Evolutionary conservation across 2,888 invertebrate species (phyloP).

Genomic region (Endotricha flammealis): DNA sequence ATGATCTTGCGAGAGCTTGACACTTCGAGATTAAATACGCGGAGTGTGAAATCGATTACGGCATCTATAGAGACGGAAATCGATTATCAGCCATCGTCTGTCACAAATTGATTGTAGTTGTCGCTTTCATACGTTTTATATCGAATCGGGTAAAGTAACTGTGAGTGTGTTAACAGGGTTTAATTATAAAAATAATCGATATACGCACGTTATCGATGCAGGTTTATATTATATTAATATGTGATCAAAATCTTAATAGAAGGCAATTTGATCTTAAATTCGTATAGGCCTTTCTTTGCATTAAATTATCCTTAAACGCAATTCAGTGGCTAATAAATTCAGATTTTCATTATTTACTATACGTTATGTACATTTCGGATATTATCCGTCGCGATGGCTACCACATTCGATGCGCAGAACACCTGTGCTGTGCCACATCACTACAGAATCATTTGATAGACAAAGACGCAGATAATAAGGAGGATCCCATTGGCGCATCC

Average conservation of each 20-base stretch:
- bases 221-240: too few relatives aligned
- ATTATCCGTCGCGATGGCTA: slow-evolving; percentile 17
- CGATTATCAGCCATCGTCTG: slow-evolving; percentile 64
- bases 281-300: too few relatives aligned
- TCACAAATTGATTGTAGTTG: slow-evolving; percentile 70
- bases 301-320: too few relatives aligned
- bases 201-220: too few relatives aligned
- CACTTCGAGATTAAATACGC: slow-evolving; percentile 41
- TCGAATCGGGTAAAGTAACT: slow-evolving; percentile 10
- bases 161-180: slow-evolving; percentile 8
- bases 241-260: too few relatives aligned
- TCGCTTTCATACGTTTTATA: slow-evolving; percentile 52
- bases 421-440: slow-evolving; percentile 39
- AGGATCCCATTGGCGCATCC: slow-evolving; percentile 80
- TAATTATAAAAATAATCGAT: too few relatives aligned
- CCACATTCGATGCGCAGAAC: slow-evolving; percentile 27
- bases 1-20: slow-evolving; percentile 20
- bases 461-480: slow-evolving; percentile 76
- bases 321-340: too few relatives aligned
- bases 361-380: neutral
- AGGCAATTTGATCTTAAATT: too few relatives aligned
- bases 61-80: slow-evolving; percentile 51
- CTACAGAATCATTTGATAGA: slow-evolving; percentile 72
- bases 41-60: slow-evolving; percentile 53
- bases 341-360: neutral